Base-by-base conservation (phyloP, 2,113 vertebrate genomes). In the Gopherus evgoodei region DNA sequence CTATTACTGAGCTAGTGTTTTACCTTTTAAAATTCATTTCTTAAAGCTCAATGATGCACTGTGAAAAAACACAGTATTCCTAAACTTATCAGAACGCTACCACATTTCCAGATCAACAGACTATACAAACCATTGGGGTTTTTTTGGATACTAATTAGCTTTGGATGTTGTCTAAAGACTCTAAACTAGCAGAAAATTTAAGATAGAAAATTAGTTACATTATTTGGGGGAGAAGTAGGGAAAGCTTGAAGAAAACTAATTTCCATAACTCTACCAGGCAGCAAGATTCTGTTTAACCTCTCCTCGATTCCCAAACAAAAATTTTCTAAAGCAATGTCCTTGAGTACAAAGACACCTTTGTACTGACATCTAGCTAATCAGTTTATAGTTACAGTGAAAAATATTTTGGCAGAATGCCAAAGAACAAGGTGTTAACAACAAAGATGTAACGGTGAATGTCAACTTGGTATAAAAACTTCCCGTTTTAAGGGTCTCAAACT, bases 361-460 rank as follows among this genome's bases (percentile, higher is more conserved):
- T 98, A 97, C 97, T 91, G 91, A 95, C 97, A 98, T 96, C 96
- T 79, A 98, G 94, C 98, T 98, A 98, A 98, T 98, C 98, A 98
- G 97, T 98, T 98, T 98, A 97, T 96, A 98, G 96, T 93, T 94
- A 93, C 53, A 59, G 96, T 47, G 0, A 96, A 98, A 98, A 98
- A 97, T 97, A 97, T 94, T 96, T 96, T 96, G 98, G 97, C 97
- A 72, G 72, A 8, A 50, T 94, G 97, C 97, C 98, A 98, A 88
- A 94, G 94, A 81, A 94, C 97, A 97, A 98, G 97, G 96, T 97
- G 97, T 94, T 97, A 91, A 96, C 65, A 85, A n/a, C 93, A 96
- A 98, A 94, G 54, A 98, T 4, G 56, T 94, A 97, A 97, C 97
- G 95, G 97, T 97, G 96, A 98, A 93, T 0, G 6, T 92, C 96